Conservation (phyloP, 1,140 invertebrate genomes). For the Brachionus manjavacas region DNA sequence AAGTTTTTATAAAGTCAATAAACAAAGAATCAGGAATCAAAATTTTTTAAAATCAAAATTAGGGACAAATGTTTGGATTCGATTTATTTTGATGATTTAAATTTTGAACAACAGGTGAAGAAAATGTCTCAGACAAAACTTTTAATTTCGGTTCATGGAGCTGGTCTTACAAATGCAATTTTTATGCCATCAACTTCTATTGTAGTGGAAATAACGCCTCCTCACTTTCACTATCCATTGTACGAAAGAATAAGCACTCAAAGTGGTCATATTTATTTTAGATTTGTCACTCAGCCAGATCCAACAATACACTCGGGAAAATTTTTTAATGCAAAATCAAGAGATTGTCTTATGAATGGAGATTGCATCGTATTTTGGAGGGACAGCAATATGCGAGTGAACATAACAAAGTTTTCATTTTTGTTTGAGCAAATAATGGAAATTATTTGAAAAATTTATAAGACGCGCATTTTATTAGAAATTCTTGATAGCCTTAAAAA, state of each 20-base stretch:
- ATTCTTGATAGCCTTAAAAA: too few relatives aligned
- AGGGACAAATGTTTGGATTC: neutral
- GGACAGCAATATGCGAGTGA: neutral
- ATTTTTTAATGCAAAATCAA: neutral
- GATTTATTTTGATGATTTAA: slow-evolving; percentile 11
- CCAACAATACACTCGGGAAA: neutral
- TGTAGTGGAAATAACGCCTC: neutral
- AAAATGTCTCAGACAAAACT: neutral
- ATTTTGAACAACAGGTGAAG: neutral
- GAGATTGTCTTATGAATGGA: neutral
- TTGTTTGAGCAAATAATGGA: neutral
- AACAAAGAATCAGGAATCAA: neutral
- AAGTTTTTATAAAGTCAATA: too few relatives aligned
- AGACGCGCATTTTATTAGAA: too few relatives aligned
- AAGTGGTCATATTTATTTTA: slow-evolving; percentile 10
- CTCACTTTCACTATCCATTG: slow-evolving; percentile 1
- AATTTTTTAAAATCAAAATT: neutral
- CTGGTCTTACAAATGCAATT: neutral
- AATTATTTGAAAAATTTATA: too few relatives aligned
- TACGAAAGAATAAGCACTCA: slow-evolving; percentile 2
- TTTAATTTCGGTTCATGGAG: neutral
- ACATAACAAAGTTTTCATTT: slow-evolving; percentile 11
- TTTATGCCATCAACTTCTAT: neutral
- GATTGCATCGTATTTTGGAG: neutral
- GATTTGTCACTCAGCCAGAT: neutral